Conservation (phyloP, 2,113 vertebrate genomes). For the Psammodynastes pulverulentus region DNA sequence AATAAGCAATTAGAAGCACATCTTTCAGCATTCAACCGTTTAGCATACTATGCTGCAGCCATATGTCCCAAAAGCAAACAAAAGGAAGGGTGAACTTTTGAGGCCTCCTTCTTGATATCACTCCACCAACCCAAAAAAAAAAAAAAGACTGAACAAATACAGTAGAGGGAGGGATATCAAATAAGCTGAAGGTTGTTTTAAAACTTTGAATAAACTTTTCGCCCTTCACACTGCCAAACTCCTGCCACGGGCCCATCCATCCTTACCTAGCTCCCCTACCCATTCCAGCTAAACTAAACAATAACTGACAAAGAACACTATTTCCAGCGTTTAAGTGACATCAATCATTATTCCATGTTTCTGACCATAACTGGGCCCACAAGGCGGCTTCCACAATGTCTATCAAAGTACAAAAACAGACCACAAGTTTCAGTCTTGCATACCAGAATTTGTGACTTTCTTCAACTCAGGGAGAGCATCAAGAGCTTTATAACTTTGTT, state of each 20-base stretch:
- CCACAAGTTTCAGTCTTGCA: neutral
- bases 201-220: neutral
- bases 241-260: neutral
- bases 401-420: neutral
- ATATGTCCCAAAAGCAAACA: conserved; percentile 25
- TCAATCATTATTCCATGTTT: neutral
- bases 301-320: neutral
- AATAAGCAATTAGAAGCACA: conserved; percentile 45
- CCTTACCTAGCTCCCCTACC: neutral
- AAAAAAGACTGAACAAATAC: neutral
- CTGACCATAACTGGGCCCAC: neutral
- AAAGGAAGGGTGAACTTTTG: neutral
- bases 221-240: neutral
- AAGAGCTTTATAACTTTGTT: neutral
- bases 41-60: conserved; percentile 43
- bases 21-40: conserved; percentile 25
- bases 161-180: neutral
- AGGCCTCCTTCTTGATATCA: neutral
- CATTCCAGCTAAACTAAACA: neutral
- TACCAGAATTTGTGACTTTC: neutral
- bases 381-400: neutral
- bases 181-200: neutral
- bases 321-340: neutral
- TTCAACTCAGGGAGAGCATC: neutral
- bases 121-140: neutral